phyloP scores from a whole-genome alignment of 2,797 vertebrate species.

The Lepilemur septentrionalis region DNA sequence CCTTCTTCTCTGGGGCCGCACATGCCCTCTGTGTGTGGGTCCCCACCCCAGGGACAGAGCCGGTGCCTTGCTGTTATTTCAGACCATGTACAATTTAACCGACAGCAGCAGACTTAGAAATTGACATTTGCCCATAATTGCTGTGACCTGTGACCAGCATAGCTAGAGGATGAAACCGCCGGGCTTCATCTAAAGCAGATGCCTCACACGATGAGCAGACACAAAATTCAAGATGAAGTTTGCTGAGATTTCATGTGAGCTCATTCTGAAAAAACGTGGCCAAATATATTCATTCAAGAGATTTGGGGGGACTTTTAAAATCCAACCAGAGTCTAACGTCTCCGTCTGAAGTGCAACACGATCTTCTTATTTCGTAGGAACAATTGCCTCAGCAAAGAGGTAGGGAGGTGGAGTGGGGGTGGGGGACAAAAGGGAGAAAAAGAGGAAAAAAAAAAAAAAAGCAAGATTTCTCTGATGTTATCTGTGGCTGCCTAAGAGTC shows the following conservation, averaged over 20 bases:
- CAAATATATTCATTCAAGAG: conserved; percentile 65
- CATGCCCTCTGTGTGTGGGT: not conserved
- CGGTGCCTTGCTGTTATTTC: conserved; percentile 12
- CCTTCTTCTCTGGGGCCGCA: not conserved
- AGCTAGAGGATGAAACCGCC: conserved; percentile 60
- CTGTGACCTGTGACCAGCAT: conserved; percentile 68
- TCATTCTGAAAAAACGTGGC: conserved; percentile 72
- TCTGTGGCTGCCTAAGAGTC: conserved; percentile 64
- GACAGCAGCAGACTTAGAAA: conserved; percentile 21
- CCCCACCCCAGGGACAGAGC: not conserved
- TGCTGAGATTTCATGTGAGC: conserved; percentile 66
- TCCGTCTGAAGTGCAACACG: conserved; percentile 67
- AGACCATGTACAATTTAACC: conserved; percentile 29
- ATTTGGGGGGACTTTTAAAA: not conserved
- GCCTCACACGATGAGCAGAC: conserved; percentile 63
- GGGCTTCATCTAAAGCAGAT: conserved; percentile 69
- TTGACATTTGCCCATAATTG: conserved; percentile 55
- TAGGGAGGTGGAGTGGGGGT: not conserved
- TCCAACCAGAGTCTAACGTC: conserved; percentile 45
- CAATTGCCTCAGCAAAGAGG: conserved; percentile 31
- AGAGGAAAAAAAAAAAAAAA: not conserved
- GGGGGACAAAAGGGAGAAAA: conserved; percentile 7
- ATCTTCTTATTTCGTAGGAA: conserved; percentile 73
- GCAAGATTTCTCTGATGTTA: conserved; percentile 49
- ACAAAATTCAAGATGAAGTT: conserved; percentile 73